phyloP scores from a whole-genome alignment of 2,888 invertebrate genomes.

The Labia minor region DNA sequence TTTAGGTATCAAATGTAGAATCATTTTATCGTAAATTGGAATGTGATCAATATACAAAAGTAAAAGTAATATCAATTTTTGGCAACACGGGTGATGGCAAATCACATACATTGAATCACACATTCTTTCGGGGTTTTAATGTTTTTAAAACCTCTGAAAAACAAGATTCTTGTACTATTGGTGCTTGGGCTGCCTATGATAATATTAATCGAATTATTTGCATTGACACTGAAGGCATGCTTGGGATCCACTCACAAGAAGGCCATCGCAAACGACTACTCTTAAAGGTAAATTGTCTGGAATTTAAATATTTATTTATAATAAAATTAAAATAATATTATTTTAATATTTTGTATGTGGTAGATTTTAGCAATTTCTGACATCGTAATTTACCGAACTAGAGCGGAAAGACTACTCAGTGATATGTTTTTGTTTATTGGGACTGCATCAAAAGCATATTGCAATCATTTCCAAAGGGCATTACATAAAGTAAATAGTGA shows the following conservation, averaged over 20 bases:
- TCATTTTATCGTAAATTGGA: constrained; percentile 42
- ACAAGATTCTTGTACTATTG: constrained; percentile 61
- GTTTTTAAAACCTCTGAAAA: constrained; percentile 55
- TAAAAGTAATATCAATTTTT: constrained; percentile 73
- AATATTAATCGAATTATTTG: constrained; percentile 52
- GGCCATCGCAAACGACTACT: constrained; percentile 56
- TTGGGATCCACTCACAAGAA: constrained; percentile 50
- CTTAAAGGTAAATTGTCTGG: constrained; percentile 53
- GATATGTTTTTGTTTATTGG: constrained; percentile 69
- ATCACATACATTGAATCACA: constrained; percentile 64
- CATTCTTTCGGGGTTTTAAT: constrained; percentile 48
- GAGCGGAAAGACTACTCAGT: constrained; percentile 60
- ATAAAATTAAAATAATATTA: too few species aligned
- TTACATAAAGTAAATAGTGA: constrained; percentile 35
- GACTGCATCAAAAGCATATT: constrained; percentile 62
- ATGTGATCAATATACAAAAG: constrained; percentile 43
- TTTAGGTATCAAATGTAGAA: constrained; percentile 40
- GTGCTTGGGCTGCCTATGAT: constrained; percentile 68
- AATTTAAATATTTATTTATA: neutral
- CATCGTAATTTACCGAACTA: constrained; percentile 63
- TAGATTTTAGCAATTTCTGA: constrained; percentile 69
- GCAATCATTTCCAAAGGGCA: constrained; percentile 57
- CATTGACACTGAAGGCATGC: constrained; percentile 69
- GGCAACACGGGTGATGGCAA: constrained; percentile 79
- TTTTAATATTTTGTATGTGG: constrained; percentile 17